Base-by-base conservation (phyloP, 1,140 invertebrate species). In the Cotesia vestalis region DNA sequence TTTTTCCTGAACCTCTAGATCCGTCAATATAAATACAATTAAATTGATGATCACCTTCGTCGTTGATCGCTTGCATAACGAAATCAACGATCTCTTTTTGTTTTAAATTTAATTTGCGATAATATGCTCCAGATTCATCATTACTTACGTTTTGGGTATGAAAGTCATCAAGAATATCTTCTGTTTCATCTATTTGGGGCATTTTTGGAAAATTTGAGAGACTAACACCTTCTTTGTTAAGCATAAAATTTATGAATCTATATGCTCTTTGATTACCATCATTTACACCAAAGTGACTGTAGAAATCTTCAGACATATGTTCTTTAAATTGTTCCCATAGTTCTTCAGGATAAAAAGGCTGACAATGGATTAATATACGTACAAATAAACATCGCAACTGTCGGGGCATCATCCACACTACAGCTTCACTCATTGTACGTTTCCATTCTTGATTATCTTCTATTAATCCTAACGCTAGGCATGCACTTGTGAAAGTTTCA, bases 381-480 rank as follows among this genome's bases (percentile, higher is more conserved):
- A 59, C 34, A 59, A 68, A 68, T 59, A 68, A 59, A 8, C 55
- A 53, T 4, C 53, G 20, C 17, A 68, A 59, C 38, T 68, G 66
- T 57, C 35, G 67, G 5, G 57, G 57, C 57, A 59, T 20, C 57
- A 59, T 59, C 57, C 57, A 17, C 27, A 17, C 17, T 17, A 20
- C 57, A 6, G 17, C 72, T 40, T 69, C 72, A 36, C 63, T 17
- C 27, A 73, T 60, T 11, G 72, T 59, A 35, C 59, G 35, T 69
- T 38, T 40, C 66, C 66, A 73, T 68, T 73, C 72, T n/a, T 69
- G 14, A 46, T 75, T 69, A 66, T 75, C 69, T 69, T 75, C 73
- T 35, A 75, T 75, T 5, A 75, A 57, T 8, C 73, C 73, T 12
- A 68, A 68, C 38, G 70, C 53, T 51, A 75, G 64, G 59, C 66